Evolutionary conservation across 2,797 vertebrate species (phyloP), one percentile per base, ranked within the genome.

Genomic region (Parotocinclus haroldoi): DNA sequence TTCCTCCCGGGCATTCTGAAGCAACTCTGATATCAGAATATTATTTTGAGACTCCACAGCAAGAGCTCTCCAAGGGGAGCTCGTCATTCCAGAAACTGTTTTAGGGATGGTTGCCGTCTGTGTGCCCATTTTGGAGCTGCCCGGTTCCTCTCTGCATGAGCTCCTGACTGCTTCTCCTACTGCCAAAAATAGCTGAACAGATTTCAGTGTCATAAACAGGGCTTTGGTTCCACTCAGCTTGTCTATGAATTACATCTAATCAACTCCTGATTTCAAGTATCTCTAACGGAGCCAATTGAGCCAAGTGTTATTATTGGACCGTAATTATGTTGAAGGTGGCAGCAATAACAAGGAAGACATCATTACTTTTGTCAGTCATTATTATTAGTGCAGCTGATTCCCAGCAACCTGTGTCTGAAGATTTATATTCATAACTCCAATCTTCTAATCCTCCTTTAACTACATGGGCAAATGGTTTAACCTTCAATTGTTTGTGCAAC

Each of bases 101-200:
- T 51, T 40, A 44, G 39, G 40, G 51, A 18, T 62, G n/a, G n/a
- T 16, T 18, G 59, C 66, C 66, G 50, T 69, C 58, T 69, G 69
- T 18, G 44, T 42, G 51, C 46, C 73, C 59, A 48, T 67, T 75
- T 44, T 44, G 55, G 38, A 17, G 54, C 46, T 46, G 65, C 17
- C 17, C 48, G 59, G 52, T 49, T 55, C 45, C 60, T 18, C 39
- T 4, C 51, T 42, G 19, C 69, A 57, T 46, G 18, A 36, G 42
- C n/a, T 45, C 51, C 27, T 36, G 38, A 37, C 39, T 62, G 52
- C 56, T 10, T 18, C 65, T 67, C 60, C 42, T 58, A 61, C 67
- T 78, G 70, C 63, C 69, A 71, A 56, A 68, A 71, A 76, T 55
- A 68, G 54, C 58, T 53, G 63, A 73, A 55, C 71, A 77, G 75